Conservation (phyloP, 37 sponge, comb jelly and placozoan genomes). For the Crambe crambe region DNA sequence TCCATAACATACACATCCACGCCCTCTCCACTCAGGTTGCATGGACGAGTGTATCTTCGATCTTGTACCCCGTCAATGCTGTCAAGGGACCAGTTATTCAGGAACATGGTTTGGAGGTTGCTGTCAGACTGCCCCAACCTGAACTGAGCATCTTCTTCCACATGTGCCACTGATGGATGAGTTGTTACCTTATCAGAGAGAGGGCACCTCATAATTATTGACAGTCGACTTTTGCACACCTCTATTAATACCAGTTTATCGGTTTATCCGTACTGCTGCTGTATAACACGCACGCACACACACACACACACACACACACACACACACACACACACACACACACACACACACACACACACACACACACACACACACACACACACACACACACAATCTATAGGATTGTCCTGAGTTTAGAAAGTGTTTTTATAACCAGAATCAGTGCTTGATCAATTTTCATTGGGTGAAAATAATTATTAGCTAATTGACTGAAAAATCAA, state of each 20-base stretch:
- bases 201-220: no score
- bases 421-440: neutral
- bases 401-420: neutral
- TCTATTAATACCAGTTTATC: no score
- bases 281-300: no score
- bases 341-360: slow-evolving; percentile 18
- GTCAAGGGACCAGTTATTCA: slow-evolving; percentile 66
- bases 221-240: no score
- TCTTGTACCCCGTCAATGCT: slow-evolving; percentile 50
- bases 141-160: slow-evolving; percentile 51
- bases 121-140: neutral
- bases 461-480: neutral
- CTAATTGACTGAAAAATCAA: no score
- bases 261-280: no score
- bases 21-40: slow-evolving; percentile 67
- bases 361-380: slow-evolving; percentile 32
- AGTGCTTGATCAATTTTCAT: neutral
- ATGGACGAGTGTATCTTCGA: slow-evolving; percentile 28
- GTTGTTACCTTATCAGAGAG: slow-evolving; percentile 17
- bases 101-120: no score
- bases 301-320: no score
- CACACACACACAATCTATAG: neutral
- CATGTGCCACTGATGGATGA: slow-evolving; percentile 30
- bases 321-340: neutral
- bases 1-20: slow-evolving; percentile 82